Evolutionary conservation across 2,797 vertebrate genomes (phyloP), one percentile per base, ranked within the genome.

Genomic region (Oreortyx pictus): DNA sequence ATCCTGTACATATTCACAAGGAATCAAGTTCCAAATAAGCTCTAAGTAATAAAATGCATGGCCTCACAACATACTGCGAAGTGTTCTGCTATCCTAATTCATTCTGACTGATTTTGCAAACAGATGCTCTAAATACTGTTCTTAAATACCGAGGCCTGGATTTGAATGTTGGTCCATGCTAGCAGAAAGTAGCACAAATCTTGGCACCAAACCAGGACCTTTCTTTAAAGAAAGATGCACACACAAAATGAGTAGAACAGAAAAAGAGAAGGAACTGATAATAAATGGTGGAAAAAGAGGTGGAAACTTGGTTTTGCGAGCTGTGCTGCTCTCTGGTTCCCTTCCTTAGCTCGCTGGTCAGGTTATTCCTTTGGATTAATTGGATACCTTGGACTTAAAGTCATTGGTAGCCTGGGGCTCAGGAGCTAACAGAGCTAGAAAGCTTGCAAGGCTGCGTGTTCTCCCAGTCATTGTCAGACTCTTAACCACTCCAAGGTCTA

Each of bases 111-210:
- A 67, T 92, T 94, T 89, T 93, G 70, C 84, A 94, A 94, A 94
- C 93, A 96, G 90, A 94, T 94, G 92, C 88, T 95, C 56, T 85
- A 86, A 94, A 93, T 84, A 85, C 71, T 72, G n/a, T 85, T 91
- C 87, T 78, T 96, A 96, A 95, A 85, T 93, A 83, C 62, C 85
- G 96, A 76, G 84, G 18, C 6, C 59, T 87, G 80, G 66, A 91
- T 88, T 95, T 76, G 75, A 94, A 75, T 35, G 23, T 70, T 68
- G 43, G 64, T 65, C 87, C 49, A 73, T 76, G 93, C 82, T 87
- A 95, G 57, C 62, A 94, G 86, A 94, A 96, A 84, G 89, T 27
- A 92, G 72, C 82, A 75, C 37, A 77, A 82, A 90, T 90, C 65
- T 90, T 93, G 91, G 83, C 94, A 83, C 37, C 43, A 81, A 64